Evolutionary conservation across 2,797 vertebrate genomes (phyloP).

Genomic region (Crocodylus rhombifer): DNA sequence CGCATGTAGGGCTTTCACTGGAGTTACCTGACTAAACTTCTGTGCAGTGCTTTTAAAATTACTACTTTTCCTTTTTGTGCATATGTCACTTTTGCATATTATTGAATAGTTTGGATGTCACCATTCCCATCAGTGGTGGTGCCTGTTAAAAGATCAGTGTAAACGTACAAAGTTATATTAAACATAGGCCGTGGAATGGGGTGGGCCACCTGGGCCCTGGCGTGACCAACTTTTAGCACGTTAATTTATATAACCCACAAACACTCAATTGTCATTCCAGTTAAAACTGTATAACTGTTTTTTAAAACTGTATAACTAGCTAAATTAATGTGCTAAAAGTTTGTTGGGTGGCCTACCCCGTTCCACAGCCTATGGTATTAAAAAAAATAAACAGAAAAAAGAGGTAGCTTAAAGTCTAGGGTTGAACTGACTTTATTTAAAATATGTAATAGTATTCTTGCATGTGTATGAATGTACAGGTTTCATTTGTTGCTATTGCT

Average conservation of each 20-base stretch:
- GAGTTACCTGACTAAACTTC: not conserved
- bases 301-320: no score
- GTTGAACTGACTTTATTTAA: not conserved
- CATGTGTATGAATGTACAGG: no score
- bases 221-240: no score
- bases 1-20: accelerated
- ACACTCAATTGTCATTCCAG: no score
- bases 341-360: no score
- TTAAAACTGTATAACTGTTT: no score
- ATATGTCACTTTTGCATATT: not conserved
- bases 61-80: not conserved
- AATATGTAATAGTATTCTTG: no score
- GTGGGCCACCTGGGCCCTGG: no score
- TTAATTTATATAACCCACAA: no score
- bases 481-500: not conserved
- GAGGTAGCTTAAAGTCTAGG: not conserved
- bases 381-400: not conserved
- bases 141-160: not conserved
- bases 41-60: not conserved
- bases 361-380: not conserved
- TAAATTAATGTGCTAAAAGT: no score
- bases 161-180: not conserved
- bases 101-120: conserved; percentile 6
- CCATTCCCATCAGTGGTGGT: not conserved
- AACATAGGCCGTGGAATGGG: no score